phyloP scores from a whole-genome alignment of 2,888 invertebrate species.

The Perizoma flavofasciatum region DNA sequence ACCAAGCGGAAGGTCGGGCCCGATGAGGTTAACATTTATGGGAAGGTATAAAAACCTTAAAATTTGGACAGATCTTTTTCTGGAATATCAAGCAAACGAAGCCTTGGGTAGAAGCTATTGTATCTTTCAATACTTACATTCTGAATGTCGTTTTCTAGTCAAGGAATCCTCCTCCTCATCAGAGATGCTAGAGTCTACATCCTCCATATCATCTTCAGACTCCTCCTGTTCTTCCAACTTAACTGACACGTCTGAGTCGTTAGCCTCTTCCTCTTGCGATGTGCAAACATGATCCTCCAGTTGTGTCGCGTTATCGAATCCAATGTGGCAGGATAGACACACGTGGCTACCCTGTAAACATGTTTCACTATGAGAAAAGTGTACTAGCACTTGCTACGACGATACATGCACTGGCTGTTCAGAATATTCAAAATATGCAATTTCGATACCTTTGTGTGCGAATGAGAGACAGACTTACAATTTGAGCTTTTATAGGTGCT shows the following conservation, averaged over 20 bases:
- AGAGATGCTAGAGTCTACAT: conserved; percentile 55
- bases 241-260: conserved; percentile 55
- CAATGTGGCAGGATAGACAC: conserved; percentile 25
- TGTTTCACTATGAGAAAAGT: too few relatives aligned
- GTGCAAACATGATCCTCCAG: conserved; percentile 40
- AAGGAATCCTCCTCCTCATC: conserved; percentile 47
- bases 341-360: conserved; percentile 22
- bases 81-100: too few relatives aligned
- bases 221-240: conserved; percentile 38
- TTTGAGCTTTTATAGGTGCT: too few relatives aligned
- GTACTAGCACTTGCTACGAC: too few relatives aligned
- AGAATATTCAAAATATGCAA: too few relatives aligned
- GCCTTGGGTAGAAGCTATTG: not conserved
- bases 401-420: too few relatives aligned
- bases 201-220: conserved; percentile 45
- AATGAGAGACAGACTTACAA: too few relatives aligned
- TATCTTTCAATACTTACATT: conserved; percentile 37
- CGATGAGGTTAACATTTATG: too few relatives aligned
- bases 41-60: too few relatives aligned
- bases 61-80: not conserved
- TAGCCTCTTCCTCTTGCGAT: conserved; percentile 24
- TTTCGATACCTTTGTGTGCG: too few relatives aligned
- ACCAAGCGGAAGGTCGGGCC: too few relatives aligned
- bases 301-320: conserved; percentile 35
- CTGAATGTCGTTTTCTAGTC: conserved; percentile 33